Evolutionary conservation across 64 coral and sea anemone species (phyloP).

Genomic region (Orbicella faveolata): DNA sequence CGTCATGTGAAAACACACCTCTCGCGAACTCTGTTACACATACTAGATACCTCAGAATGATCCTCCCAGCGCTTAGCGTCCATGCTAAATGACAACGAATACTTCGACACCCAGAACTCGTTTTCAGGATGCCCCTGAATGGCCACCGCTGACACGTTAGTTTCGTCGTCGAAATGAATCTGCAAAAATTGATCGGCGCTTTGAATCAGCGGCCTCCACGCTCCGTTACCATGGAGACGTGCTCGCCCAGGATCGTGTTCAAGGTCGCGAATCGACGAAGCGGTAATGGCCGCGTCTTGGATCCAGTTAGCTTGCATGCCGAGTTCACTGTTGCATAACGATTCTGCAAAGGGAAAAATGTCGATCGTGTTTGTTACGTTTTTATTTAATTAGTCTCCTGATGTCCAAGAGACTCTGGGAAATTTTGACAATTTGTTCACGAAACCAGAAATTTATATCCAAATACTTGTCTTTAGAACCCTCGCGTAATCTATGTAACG

Average conservation of each 20-base stretch:
- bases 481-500: too few species aligned
- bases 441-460: too few species aligned
- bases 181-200: constrained; percentile 67
- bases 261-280: constrained; percentile 58
- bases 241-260: constrained; percentile 70
- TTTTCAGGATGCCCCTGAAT: constrained; percentile 75
- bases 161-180: constrained; percentile 68
- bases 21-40: too few species aligned
- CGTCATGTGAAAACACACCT: too few species aligned
- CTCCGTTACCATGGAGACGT: constrained; percentile 73
- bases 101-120: constrained; percentile 77
- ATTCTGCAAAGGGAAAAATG: neutral
- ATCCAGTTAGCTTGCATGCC: constrained; percentile 83
- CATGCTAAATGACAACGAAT: constrained; percentile 59
- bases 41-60: constrained; percentile 52
- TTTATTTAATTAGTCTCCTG: too few species aligned
- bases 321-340: constrained; percentile 46
- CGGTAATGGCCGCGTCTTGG: constrained; percentile 64
- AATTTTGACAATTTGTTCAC: too few species aligned
- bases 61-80: constrained; percentile 62
- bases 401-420: too few species aligned
- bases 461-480: too few species aligned
- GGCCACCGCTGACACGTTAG: constrained; percentile 67
- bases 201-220: constrained; percentile 79
- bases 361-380: neutral